Base-by-base conservation (phyloP, 2,888 invertebrate species). In the Drosophila ezoana region DNA sequence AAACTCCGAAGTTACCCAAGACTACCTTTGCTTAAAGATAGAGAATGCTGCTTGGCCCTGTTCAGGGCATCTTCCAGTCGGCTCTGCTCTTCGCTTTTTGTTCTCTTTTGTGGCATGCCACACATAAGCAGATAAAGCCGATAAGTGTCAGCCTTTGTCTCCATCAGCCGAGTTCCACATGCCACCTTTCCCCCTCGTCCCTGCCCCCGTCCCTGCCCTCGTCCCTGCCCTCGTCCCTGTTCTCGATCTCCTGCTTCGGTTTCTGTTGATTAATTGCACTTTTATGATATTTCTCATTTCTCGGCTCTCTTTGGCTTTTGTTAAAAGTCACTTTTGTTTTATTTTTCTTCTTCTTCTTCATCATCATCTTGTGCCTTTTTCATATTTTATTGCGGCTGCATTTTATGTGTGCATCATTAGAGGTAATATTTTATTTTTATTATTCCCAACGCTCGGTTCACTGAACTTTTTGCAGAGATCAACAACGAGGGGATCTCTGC, bases 131-230 rank as follows among this genome's bases (percentile, higher is more conserved):
- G 84, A 83, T 89, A 89, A 89, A 84, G 66, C 73, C 76, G 89
- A 85, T 89, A 85, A 89, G 74, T 84, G 85, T 85, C 88, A 85
- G 85, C 75, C 70, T 52, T 72, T 79, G 79, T 72, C 79, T 73
- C 64, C 56, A 52, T n/a, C 67, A 44, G 20, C 35, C 44, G 10
- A 35, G 23, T 41, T 52, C 16, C 14, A 28, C 28, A 28, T 28
- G 28, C 38, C 37, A 37, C 37, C 2, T n/a, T n/a, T 6, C 18
- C 18, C 2, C 2, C 37, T 35, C 35, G 23, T 13, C 6, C 16
- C 14, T 6, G 1, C 16, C 11, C 20, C 32, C 20, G 57, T 9
- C 9, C 20, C 13, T 38, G 16, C 37, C 37, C 35, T 35, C 35
- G 23, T 13, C 6, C 16, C 14, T 6, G 1, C 16, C 11, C 20